Evolutionary conservation across 2,888 invertebrate species (phyloP).

Genomic region (Cantharis rustica): DNA sequence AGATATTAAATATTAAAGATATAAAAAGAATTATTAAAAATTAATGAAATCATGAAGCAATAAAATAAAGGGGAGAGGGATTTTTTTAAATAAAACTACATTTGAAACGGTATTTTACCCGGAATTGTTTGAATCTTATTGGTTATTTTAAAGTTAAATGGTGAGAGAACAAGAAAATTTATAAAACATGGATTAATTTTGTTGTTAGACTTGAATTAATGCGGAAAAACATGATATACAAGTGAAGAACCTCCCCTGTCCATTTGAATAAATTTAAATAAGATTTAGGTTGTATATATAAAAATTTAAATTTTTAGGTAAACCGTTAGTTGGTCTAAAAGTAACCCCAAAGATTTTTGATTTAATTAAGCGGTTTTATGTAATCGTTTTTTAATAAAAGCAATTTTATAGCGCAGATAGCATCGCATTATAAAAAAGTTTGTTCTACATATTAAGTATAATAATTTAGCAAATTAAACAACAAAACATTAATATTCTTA

Average conservation of each 20-base stretch:
- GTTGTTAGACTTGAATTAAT: too few relatives aligned
- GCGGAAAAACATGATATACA: neutral
- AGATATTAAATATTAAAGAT: neutral
- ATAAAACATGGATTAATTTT: too few relatives aligned
- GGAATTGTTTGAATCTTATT: too few relatives aligned
- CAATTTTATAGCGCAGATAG: neutral
- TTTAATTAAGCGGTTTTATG: neutral
- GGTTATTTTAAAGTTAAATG: too few relatives aligned
- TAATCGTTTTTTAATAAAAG: neutral
- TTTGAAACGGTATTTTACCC: too few relatives aligned
- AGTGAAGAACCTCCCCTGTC: neutral
- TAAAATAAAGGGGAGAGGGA: neutral
- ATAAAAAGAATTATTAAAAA: neutral
- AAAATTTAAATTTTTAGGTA: neutral
- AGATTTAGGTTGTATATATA: neutral
- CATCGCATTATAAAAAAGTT: neutral
- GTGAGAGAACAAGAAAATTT: too few relatives aligned
- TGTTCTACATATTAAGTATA: neutral
- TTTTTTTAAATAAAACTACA: too few relatives aligned
- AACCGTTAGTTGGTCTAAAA: neutral
- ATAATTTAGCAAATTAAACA: neutral
- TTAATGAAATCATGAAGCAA: neutral
- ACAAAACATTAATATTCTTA: neutral
- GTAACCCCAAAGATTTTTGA: neutral
- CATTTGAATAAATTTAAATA: neutral